These are phyloP conservation scores for Alouatta palliata DNA, from an alignment of 2,113 vertebrate species.

Conservation along the genomic window DNA sequence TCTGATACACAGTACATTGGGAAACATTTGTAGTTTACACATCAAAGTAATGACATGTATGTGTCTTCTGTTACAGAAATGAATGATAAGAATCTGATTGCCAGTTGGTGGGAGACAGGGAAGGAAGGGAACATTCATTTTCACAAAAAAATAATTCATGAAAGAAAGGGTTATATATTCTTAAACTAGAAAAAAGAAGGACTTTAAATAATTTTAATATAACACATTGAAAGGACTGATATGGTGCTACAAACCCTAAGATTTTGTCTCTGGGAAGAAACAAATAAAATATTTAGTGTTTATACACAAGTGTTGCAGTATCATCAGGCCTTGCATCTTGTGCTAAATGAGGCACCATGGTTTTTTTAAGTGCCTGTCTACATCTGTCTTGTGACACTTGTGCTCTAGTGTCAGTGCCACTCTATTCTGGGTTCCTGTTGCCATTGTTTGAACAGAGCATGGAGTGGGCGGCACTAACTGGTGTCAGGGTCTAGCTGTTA, in stretches of 20 bases:
- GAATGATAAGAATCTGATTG: background rate
- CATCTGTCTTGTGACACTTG: background rate
- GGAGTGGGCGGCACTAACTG: background rate
- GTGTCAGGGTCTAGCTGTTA: background rate
- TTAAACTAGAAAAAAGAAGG: background rate
- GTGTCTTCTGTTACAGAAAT: background rate
- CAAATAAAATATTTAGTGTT: background rate
- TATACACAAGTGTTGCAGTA: background rate
- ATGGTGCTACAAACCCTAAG: background rate
- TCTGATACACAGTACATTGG: background rate
- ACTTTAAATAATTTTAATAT: background rate
- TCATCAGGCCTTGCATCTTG: background rate
- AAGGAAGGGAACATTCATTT: background rate
- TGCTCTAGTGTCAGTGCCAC: background rate
- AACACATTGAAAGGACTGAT: background rate
- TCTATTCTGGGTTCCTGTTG: background rate
- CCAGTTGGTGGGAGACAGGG: background rate
- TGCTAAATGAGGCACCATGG: background rate
- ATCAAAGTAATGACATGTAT: background rate
- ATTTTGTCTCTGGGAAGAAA: slow-evolving; percentile 20
- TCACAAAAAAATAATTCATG: background rate
- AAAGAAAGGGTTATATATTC: slow-evolving; percentile 3
- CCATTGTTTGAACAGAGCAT: background rate
- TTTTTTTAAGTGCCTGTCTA: background rate
- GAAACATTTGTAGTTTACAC: background rate